Percentiles rank a stretch among this genome's conserved stretches.
Evolutionary conservation across 2,888 invertebrate genomes (phyloP).

Genomic region (Lasioglossum lativentre): DNA sequence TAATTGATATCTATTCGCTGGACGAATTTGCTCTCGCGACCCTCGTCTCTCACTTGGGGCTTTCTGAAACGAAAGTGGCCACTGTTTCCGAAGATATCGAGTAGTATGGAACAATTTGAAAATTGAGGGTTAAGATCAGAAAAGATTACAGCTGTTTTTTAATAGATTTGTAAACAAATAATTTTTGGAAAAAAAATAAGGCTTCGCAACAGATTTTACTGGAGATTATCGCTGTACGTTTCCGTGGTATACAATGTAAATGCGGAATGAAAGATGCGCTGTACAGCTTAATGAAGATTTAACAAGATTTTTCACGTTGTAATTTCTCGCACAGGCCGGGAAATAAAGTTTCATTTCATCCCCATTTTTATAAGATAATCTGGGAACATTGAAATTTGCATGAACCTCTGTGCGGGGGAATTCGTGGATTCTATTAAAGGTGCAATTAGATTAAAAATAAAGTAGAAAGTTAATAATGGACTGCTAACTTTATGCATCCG

Average conservation of each 20-base stretch:
- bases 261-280: background rate
- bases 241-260: background rate
- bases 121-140: too few relatives aligned
- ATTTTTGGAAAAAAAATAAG: too few relatives aligned
- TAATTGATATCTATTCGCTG: background rate
- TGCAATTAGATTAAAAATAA: background rate
- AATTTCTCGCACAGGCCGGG: background rate
- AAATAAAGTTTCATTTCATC: background rate
- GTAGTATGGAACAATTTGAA: too few relatives aligned
- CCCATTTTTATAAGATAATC: slow-evolving; percentile 11
- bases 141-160: too few relatives aligned
- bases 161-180: too few relatives aligned
- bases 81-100: too few relatives aligned
- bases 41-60: background rate
- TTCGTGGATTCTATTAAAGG: background rate
- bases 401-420: background rate
- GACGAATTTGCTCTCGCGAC: background rate
- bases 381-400: slow-evolving; percentile 12
- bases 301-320: background rate
- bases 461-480: background rate
- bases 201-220: too few relatives aligned
- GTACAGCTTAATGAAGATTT: background rate
- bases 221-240: too few relatives aligned
- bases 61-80: too few relatives aligned
- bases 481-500: background rate